Evolutionary conservation across 2,888 invertebrate genomes (phyloP), one percentile per base, ranked within the genome.

Genomic region (Apamea epomidion): DNA sequence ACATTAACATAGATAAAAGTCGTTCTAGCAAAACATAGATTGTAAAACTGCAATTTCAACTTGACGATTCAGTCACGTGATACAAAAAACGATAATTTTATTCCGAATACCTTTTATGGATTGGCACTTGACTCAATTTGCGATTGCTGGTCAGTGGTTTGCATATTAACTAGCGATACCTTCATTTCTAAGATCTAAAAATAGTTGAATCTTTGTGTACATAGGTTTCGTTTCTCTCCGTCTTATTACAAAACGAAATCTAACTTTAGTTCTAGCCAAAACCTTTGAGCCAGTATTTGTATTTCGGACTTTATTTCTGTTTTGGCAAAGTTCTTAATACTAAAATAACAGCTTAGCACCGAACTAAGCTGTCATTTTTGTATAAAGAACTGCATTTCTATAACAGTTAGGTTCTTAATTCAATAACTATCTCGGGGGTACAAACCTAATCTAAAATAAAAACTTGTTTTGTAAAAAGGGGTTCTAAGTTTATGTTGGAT

Each of bases 51-150:
- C 29, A 42, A 54, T 62, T 83, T 32, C 7, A 54, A 54, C 48
- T 14, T 14, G 42, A n/a, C 29, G 32, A 8, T 25, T 58, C 10
- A 37, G 58, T 81, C 48, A 77, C 51, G 37, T 76, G 77, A 69
- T 48, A 12, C 14, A 42, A 81, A 77, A 71, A 51, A 16, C 32
- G 18, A 67, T 78, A 71, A 78, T 78, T 78, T 60, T 25, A 78
- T 84, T 84, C 80, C 18, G 18, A 54, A 65, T 45, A 29, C 60
- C 69, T 37, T 84, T 64, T 77, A 68, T 32, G 60, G 64, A n/a
- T 65, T 54, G n/a, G n/a, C 67, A 14, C 58, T 62, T 81, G 51
- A 48, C 62, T 64, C n/a, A 32, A 58, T 81, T 85, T 62, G 67
- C 10, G 1, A 42, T 82, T 2, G 7, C 32, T 68, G 21, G 18